phyloP scores from a whole-genome alignment of 2,113 vertebrate species.

The Gopherus flavomarginatus region DNA sequence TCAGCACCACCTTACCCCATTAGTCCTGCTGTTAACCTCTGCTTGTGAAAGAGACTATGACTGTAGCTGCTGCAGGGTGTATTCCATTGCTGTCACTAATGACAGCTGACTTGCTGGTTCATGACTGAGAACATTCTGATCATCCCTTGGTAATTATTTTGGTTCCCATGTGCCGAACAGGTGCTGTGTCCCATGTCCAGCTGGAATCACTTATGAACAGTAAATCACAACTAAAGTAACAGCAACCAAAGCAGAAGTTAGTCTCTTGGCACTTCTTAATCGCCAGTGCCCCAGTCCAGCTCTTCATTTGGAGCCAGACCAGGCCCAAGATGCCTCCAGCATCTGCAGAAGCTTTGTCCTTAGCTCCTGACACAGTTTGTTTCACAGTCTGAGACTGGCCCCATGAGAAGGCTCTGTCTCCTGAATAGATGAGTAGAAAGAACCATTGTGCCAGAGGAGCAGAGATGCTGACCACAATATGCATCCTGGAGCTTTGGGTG shows the following conservation, averaged over 20 bases:
- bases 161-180: background rate
- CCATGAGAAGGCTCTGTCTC: background rate
- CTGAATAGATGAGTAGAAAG: background rate
- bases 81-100: background rate
- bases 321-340: background rate
- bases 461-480: background rate
- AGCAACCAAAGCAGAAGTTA: background rate
- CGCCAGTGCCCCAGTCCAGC: background rate
- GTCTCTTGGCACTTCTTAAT: background rate
- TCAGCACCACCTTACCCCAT: background rate
- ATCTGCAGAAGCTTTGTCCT: background rate
- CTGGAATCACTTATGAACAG: background rate
- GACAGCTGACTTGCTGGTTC: fast-evolving
- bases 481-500: background rate
- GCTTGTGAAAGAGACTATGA: fast-evolving
- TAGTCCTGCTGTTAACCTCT: background rate
- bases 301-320: background rate
- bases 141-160: background rate
- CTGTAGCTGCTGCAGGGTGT: background rate
- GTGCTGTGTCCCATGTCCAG: background rate
- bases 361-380: background rate
- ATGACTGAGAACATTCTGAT: fast-evolving
- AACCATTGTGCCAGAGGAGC: background rate
- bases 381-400: background rate
- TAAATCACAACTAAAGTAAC: background rate